These are phyloP conservation scores for Takifugu ocellatus DNA, from an alignment of 2,797 vertebrate genomes.

Conservation along the genomic window DNA sequence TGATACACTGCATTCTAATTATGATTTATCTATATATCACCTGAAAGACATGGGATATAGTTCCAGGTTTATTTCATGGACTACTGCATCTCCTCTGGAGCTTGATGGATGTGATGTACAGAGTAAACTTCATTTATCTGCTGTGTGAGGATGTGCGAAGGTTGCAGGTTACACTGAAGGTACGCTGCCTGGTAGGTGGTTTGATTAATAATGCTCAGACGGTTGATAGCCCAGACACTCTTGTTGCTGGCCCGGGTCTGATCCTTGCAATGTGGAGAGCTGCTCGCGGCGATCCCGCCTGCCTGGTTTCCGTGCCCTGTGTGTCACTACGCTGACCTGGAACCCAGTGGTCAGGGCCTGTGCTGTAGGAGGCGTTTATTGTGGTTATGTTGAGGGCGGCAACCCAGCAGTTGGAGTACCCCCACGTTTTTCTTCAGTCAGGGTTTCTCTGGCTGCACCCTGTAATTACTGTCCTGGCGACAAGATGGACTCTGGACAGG, in stretches of 20 bases:
- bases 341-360: constrained; percentile 43
- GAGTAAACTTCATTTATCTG: constrained; percentile 32
- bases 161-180: constrained; percentile 51
- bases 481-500: constrained; percentile 57
- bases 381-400: constrained; percentile 68
- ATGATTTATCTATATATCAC: constrained; percentile 2
- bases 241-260: background rate
- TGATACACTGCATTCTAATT: no score
- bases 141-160: constrained; percentile 47
- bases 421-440: constrained; percentile 49
- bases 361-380: constrained; percentile 52
- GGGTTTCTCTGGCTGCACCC: constrained; percentile 56
- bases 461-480: constrained; percentile 74
- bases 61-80: constrained; percentile 21
- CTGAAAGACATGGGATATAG: constrained; percentile 1
- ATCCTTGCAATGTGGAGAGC: background rate
- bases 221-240: constrained; percentile 17
- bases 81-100: constrained; percentile 28
- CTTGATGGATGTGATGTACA: constrained; percentile 52
- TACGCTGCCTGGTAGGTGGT: constrained; percentile 24
- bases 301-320: constrained; percentile 13
- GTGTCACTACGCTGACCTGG: constrained; percentile 42
- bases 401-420: constrained; percentile 67
- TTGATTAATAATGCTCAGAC: constrained; percentile 55
- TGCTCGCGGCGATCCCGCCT: background rate